A percentile compares a stretch with the other conserved stretches of the same genome.
Evolutionary conservation across 2,797 vertebrate species (phyloP).

Genomic region (Rhinoraja longicauda): DNA sequence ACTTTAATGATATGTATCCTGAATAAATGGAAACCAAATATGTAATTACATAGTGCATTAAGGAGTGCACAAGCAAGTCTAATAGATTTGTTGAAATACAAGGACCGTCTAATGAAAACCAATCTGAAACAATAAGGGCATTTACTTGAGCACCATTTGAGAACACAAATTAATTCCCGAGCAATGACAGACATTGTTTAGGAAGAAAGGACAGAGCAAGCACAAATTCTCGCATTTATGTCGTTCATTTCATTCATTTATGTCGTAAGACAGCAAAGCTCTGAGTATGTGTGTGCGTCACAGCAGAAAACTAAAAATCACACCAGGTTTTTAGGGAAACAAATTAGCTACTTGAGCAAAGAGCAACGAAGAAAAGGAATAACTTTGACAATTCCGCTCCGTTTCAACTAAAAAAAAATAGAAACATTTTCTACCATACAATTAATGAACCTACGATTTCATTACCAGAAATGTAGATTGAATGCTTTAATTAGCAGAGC

Average conservation of each 20-base stretch:
- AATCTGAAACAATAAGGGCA: not conserved
- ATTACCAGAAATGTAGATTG: not conserved
- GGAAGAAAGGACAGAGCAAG: not conserved
- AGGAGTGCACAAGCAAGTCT: not conserved
- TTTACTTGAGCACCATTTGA: not conserved
- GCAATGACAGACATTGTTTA: not conserved
- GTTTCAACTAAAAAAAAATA: too few species aligned
- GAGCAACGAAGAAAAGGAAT: not conserved
- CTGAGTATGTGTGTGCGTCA: not conserved
- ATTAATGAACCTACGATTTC: not conserved
- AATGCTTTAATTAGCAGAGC: constrained; percentile 46
- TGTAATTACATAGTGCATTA: not conserved
- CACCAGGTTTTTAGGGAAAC: not conserved
- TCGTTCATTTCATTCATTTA: not conserved
- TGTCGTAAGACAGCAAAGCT: not conserved
- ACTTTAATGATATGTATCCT: not conserved
- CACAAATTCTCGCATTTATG: not conserved
- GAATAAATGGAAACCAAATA: constrained; percentile 10
- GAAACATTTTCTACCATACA: not conserved
- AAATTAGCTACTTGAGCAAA: too few species aligned
- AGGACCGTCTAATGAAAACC: not conserved
- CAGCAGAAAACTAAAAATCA: not conserved
- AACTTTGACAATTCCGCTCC: not conserved
- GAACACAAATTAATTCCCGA: not conserved
- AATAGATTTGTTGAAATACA: not conserved